Conservation (phyloP, 2,888 invertebrate genomes). For the Apeira syringaria region DNA sequence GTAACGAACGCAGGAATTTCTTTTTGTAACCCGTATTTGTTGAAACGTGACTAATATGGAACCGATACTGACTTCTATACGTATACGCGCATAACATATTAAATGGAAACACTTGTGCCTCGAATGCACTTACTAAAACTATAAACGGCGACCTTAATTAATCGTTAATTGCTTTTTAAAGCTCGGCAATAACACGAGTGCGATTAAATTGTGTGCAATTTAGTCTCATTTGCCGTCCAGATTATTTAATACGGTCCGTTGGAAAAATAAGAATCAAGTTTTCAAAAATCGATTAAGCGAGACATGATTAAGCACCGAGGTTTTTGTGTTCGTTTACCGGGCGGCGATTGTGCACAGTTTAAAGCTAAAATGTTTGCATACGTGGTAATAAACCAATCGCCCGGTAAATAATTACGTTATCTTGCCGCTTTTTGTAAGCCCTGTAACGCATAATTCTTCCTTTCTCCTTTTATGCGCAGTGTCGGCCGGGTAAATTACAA, state of each 20-base stretch:
- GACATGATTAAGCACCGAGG: slow-evolving; percentile 69
- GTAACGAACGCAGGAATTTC: slow-evolving; percentile 32
- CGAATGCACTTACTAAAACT: slow-evolving; percentile 31
- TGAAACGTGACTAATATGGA: slow-evolving; percentile 30
- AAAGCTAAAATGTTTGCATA: slow-evolving; percentile 71
- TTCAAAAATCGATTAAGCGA: slow-evolving; percentile 76
- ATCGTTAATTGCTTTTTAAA: slow-evolving; percentile 50
- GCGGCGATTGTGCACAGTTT: slow-evolving; percentile 44
- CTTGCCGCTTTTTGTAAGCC: slow-evolving; percentile 57
- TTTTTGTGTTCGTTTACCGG: slow-evolving; percentile 51
- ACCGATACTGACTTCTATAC: slow-evolving; percentile 9
- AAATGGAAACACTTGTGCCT: slow-evolving; percentile 27
- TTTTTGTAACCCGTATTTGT: slow-evolving; percentile 29
- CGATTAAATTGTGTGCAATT: slow-evolving; percentile 60
- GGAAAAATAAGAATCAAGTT: slow-evolving; percentile 65
- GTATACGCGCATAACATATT: slow-evolving; percentile 26
- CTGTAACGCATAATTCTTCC: slow-evolving; percentile 44
- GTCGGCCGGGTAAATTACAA: slow-evolving; percentile 24
- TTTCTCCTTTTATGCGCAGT: slow-evolving; percentile 38
- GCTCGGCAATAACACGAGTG: slow-evolving; percentile 40
- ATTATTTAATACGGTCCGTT: slow-evolving; percentile 60
- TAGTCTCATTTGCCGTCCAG: slow-evolving; percentile 58
- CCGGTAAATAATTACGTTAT: slow-evolving; percentile 70
- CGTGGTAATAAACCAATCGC: slow-evolving; percentile 65
- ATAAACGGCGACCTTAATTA: slow-evolving; percentile 39